These are phyloP conservation scores for Limnephilus rhombicus DNA, from an alignment of 2,888 invertebrate genomes.

Conservation along the genomic window DNA sequence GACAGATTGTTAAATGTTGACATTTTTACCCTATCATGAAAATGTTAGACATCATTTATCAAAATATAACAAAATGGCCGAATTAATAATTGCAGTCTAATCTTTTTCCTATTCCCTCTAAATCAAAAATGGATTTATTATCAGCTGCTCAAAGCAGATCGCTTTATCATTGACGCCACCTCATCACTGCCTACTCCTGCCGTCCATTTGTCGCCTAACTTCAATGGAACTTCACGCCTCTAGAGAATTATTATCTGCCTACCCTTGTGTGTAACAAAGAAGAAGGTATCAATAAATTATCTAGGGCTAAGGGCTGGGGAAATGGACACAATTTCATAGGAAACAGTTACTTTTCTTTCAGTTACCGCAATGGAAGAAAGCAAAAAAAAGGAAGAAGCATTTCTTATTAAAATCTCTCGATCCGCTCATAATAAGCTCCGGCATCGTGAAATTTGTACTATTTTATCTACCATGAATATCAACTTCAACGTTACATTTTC, in stretches of 20 bases:
- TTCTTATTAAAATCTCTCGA: too few species aligned
- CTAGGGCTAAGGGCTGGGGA: neutral
- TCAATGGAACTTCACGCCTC: constrained; percentile 32
- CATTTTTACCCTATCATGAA: neutral
- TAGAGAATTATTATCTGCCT: constrained; percentile 4
- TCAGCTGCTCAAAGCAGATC: constrained; percentile 26
- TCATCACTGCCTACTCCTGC: neutral
- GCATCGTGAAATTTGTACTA: too few species aligned
- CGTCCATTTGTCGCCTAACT: neutral
- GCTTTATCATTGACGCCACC: constrained; percentile 27
- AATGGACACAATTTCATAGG: neutral
- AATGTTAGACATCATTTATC: neutral
- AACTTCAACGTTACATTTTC: too few species aligned
- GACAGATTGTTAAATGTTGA: neutral
- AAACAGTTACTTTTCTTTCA: neutral
- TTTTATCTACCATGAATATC: too few species aligned
- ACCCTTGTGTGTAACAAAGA: neutral
- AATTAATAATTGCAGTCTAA: neutral
- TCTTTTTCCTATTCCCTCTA: neutral
- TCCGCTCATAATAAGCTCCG: too few species aligned
- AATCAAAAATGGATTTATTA: constrained; percentile 1
- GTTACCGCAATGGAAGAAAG: too few species aligned
- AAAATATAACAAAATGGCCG: constrained; percentile 2
- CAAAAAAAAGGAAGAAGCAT: too few species aligned
- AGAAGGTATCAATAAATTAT: neutral